Evolutionary conservation across 2,113 vertebrate genomes (phyloP).

Genomic region (Xenus cinereus): DNA sequence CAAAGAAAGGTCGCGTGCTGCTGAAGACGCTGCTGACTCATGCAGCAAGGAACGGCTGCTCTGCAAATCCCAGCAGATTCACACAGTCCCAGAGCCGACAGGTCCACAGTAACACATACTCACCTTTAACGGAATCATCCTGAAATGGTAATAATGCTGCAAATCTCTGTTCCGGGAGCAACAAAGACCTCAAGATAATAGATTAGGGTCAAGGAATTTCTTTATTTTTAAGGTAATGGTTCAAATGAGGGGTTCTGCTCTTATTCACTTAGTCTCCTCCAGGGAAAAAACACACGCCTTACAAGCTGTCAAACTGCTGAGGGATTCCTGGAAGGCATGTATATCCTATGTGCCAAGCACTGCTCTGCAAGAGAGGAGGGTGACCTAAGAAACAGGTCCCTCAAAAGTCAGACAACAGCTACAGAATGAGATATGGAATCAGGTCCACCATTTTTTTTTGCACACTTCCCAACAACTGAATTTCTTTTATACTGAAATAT

Average conservation of each 20-base stretch:
- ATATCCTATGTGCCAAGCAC: fast-evolving
- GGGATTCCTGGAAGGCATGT: neutral
- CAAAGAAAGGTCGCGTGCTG: neutral
- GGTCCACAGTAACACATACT: neutral
- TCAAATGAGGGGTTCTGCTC: neutral
- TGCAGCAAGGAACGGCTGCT: neutral
- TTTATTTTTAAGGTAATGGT: neutral
- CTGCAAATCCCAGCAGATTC: slow-evolving; percentile 15
- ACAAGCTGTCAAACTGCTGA: neutral
- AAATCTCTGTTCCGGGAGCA: neutral
- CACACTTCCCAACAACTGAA: neutral
- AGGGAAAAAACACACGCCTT: neutral
- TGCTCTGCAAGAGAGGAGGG: fast-evolving
- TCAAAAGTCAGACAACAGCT: neutral
- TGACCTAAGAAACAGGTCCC: neutral
- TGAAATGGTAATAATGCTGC: neutral
- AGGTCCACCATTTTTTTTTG: neutral
- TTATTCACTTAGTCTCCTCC: neutral
- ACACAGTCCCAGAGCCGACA: fast-evolving
- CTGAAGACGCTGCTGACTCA: neutral
- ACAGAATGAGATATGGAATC: neutral
- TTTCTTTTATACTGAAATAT: neutral
- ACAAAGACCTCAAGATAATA: neutral
- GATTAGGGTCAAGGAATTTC: neutral
- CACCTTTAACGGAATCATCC: neutral